These are phyloP conservation scores for Pachyseris speciosa DNA, from an alignment of 64 coral and sea anemone species.

Conservation along the genomic window DNA sequence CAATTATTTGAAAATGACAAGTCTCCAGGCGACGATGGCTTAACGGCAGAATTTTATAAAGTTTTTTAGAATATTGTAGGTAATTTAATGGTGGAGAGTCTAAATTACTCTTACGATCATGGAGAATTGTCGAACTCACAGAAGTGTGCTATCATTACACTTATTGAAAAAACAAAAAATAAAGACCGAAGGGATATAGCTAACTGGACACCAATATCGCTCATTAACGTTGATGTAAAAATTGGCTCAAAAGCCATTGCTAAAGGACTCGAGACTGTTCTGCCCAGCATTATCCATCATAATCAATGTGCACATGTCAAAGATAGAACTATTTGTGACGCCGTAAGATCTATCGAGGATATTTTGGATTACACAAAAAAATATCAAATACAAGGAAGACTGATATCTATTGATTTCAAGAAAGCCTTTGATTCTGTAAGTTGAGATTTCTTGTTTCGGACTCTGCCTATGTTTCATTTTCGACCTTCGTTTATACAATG, in stretches of 20 bases:
- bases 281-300: constrained; percentile 30
- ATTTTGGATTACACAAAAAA: neutral
- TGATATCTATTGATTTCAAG: constrained; percentile 28
- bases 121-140: constrained; percentile 6
- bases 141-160: constrained; percentile 13
- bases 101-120: constrained; percentile 35
- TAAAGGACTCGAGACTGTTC: constrained; percentile 50
- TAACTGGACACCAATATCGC: constrained; percentile 54
- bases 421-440: constrained; percentile 45
- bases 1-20: neutral
- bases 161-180: constrained; percentile 25
- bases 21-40: neutral
- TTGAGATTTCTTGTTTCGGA: neutral
- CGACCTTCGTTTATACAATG: neutral
- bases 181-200: constrained; percentile 35
- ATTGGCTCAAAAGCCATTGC: constrained; percentile 64
- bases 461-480: neutral
- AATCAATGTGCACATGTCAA: constrained; percentile 41
- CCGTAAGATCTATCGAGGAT: constrained; percentile 33
- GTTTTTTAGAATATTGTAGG: constrained; percentile 28
- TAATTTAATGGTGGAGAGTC: constrained; percentile 7
- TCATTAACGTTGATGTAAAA: constrained; percentile 38
- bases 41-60: neutral
- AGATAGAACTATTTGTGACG: constrained; percentile 42
- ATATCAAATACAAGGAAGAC: neutral